A percentile compares a stretch with the other conserved stretches of the same genome.
Evolutionary conservation across 2,888 invertebrate genomes (phyloP).

Genomic region (Sphaeridia pumilis): DNA sequence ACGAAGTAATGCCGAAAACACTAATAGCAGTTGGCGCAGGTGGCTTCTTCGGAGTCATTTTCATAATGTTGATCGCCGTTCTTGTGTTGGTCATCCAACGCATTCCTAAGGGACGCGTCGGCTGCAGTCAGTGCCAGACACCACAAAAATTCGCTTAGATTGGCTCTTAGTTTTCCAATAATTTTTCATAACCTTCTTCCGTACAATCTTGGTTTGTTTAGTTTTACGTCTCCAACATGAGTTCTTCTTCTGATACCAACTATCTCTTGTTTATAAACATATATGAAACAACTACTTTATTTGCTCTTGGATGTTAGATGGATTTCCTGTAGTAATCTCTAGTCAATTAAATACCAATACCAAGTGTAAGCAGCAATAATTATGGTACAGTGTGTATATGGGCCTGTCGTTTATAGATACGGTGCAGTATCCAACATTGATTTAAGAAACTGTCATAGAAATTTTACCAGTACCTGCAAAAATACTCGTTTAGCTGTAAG

Average conservation of each 20-base stretch:
- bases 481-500: not conserved
- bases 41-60: not conserved
- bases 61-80: slow-evolving; percentile 4
- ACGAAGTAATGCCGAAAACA: slow-evolving; percentile 9
- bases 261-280: too few relatives aligned
- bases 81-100: slow-evolving; percentile 5
- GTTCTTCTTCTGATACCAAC: too few relatives aligned
- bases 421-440: not conserved
- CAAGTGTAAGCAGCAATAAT: not conserved
- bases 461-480: not conserved
- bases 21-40: slow-evolving; percentile 1
- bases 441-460: not conserved
- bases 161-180: too few relatives aligned
- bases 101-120: slow-evolving; percentile 6
- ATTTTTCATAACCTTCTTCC: too few relatives aligned
- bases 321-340: too few relatives aligned
- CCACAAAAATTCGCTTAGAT: slow-evolving; percentile 15
- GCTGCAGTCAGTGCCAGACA: slow-evolving; percentile 6
- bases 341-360: not conserved
- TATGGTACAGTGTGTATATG: too few relatives aligned
- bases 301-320: too few relatives aligned
- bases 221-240: too few relatives aligned
- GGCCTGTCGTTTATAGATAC: not conserved
- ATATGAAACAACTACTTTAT: too few relatives aligned
- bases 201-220: too few relatives aligned